phyloP scores from a whole-genome alignment of 92 coral and sea anemone genomes.

The Muricea muricata region DNA sequence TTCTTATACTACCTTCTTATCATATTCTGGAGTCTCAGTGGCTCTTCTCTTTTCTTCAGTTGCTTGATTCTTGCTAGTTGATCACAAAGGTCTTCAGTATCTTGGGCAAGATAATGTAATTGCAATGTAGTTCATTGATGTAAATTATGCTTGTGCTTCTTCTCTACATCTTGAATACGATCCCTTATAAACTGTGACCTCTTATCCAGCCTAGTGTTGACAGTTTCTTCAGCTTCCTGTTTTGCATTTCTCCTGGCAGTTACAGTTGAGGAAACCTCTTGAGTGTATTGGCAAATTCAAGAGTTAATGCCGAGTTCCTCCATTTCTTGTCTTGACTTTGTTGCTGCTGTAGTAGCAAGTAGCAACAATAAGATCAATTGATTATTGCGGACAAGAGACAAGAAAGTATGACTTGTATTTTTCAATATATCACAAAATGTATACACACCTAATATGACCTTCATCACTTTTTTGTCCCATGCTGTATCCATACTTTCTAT shows the following conservation, averaged over 20 bases:
- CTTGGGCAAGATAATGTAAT: background rate
- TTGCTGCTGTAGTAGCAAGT: no score
- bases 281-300: background rate
- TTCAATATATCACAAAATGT: no score
- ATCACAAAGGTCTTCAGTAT: background rate
- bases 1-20: background rate
- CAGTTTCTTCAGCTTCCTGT: background rate
- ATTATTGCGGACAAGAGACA: no score
- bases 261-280: background rate
- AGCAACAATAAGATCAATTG: no score
- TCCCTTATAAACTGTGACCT: no score
- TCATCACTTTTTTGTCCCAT: conserved; percentile 33
- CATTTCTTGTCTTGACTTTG: conserved; percentile 4
- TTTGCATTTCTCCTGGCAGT: background rate
- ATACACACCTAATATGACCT: conserved; percentile 25
- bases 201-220: background rate
- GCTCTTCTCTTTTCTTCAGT: background rate
- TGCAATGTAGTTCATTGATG: background rate
- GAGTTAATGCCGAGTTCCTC: conserved; percentile 16
- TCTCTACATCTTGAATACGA: background rate
- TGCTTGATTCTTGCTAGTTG: background rate
- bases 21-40: background rate
- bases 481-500: conserved; percentile 27
- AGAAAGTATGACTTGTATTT: no score
- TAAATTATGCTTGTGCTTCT: background rate